Conservation (phyloP, 1,140 invertebrate genomes). For the Ridgeia piscesae region DNA sequence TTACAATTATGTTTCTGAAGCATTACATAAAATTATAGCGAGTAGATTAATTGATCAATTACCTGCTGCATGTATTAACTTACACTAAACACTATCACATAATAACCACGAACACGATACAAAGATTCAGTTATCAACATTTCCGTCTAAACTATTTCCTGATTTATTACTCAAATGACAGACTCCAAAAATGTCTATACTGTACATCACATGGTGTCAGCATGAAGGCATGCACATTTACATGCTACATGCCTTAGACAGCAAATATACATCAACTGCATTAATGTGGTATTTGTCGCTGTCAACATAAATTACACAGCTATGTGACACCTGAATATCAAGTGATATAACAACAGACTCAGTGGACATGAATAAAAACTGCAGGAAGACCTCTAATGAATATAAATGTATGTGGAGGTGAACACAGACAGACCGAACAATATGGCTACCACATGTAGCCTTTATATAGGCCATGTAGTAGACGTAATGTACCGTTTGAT, state of each 20-base stretch:
- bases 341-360: neutral
- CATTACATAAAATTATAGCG: no score
- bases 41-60: no score
- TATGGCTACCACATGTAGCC: neutral
- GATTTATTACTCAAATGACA: neutral
- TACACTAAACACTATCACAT: neutral
- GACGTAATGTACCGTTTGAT: neutral
- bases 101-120: neutral
- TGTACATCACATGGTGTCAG: neutral
- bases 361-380: neutral
- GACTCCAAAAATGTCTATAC: neutral
- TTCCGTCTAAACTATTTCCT: neutral
- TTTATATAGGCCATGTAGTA: neutral
- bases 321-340: neutral
- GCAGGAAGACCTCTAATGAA: neutral
- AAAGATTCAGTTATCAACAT: neutral
- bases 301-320: neutral
- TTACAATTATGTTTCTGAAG: no score
- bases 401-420: neutral
- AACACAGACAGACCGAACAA: neutral
- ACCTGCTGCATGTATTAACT: no score
- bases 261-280: neutral
- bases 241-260: neutral
- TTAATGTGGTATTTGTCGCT: neutral
- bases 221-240: neutral